Evolutionary conservation across 1,140 invertebrate genomes (phyloP).

Genomic region (Portunus trituberculatus): DNA sequence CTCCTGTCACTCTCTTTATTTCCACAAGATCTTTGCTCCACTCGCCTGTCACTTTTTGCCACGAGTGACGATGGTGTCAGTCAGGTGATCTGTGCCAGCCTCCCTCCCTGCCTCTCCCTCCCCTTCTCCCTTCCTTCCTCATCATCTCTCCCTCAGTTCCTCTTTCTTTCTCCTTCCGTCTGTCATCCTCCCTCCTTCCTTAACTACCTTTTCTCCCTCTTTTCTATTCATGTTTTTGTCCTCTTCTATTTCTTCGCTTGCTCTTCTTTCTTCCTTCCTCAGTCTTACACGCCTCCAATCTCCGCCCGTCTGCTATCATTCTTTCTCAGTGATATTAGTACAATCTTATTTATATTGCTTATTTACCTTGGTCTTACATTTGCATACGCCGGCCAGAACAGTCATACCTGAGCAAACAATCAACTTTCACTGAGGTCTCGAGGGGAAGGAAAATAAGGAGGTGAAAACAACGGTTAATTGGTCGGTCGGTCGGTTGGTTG

Average conservation of each 20-base stretch:
- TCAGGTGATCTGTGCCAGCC: not conserved
- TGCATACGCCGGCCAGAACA: not conserved
- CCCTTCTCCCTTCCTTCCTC: not conserved
- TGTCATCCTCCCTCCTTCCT: not conserved
- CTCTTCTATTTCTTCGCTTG: not conserved
- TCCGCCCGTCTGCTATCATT: not conserved
- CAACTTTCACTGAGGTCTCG: not conserved
- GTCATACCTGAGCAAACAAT: slow-evolving; percentile 10
- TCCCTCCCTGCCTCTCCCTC: not conserved
- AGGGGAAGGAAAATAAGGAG: not conserved
- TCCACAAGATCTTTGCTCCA: slow-evolving; percentile 15
- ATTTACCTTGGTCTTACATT: not conserved
- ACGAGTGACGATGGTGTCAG: not conserved
- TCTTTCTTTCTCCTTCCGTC: not conserved
- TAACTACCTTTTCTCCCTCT: not conserved
- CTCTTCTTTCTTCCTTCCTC: not conserved
- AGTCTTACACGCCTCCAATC: not conserved
- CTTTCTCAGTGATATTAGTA: not conserved
- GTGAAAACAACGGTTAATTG: not conserved
- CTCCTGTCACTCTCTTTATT: slow-evolving; percentile 17
- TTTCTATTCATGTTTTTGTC: not conserved
- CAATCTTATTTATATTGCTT: slow-evolving; percentile 17
- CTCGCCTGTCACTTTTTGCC: not conserved
- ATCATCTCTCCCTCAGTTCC: not conserved
- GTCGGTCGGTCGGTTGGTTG: not conserved